Percentiles rank a stretch among this genome's conserved stretches.
Evolutionary conservation across 2,797 vertebrate species (phyloP).

Genomic region (Margarornis squamiger): DNA sequence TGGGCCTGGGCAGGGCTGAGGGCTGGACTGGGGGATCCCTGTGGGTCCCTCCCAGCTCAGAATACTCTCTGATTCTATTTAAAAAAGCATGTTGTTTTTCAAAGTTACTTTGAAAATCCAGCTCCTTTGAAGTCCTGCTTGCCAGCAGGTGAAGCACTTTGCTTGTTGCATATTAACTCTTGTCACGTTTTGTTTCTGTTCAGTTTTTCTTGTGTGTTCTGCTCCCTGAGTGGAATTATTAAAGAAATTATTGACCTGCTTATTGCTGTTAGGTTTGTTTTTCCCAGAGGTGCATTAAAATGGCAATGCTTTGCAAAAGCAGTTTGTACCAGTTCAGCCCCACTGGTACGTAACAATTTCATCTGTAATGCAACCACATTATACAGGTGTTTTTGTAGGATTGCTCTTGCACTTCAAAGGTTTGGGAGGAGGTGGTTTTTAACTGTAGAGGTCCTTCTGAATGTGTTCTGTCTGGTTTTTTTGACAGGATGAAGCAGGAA

Average conservation of each 20-base stretch:
- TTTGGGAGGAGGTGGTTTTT: not conserved
- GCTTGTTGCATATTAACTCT: not conserved
- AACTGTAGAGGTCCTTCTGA: not conserved
- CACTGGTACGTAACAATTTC: not conserved
- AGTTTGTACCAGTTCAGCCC: not conserved
- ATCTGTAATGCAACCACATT: not conserved
- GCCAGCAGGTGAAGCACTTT: not conserved
- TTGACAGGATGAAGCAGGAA: conserved; percentile 89
- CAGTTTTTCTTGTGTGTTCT: too few relatives aligned
- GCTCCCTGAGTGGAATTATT: not conserved
- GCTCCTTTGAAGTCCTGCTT: not conserved
- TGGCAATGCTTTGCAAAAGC: not conserved
- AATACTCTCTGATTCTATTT: not conserved
- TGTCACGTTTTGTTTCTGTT: not conserved
- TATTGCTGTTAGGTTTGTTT: not conserved
- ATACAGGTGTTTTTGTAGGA: not conserved
- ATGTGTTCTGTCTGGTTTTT: not conserved
- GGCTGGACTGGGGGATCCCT: fast-evolving
- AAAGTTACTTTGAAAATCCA: not conserved
- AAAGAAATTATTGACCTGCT: not conserved
- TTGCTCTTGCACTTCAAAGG: not conserved
- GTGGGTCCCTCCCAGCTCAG: not conserved
- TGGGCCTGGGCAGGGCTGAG: not conserved
- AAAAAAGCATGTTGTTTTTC: fast-evolving
- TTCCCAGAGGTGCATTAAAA: not conserved